Conservation (phyloP, 2,113 vertebrate species). For the Tachycineta bicolor region DNA sequence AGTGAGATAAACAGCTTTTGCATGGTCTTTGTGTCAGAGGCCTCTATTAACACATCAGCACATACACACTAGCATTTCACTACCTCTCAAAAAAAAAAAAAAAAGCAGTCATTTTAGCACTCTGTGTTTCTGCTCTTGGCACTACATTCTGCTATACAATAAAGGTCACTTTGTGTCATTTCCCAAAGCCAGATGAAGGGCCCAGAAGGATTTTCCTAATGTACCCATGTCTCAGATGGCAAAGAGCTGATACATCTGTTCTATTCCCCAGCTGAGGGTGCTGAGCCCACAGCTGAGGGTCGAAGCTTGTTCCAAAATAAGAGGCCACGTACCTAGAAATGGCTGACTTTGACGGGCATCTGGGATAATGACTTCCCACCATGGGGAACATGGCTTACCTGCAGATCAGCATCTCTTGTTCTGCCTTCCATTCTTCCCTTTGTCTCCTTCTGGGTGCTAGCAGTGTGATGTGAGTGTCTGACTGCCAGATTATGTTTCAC, state of each 20-base stretch:
- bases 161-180: neutral
- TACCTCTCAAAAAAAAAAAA: neutral
- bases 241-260: neutral
- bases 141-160: neutral
- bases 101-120: neutral
- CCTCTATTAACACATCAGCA: neutral
- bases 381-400: neutral
- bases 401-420: neutral
- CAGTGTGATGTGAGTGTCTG: neutral
- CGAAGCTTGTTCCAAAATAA: neutral
- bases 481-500: neutral
- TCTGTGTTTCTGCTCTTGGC: neutral
- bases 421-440: neutral
- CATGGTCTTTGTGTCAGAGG: neutral
- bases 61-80: neutral
- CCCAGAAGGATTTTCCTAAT: neutral
- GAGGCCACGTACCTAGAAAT: neutral
- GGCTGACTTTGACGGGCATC: neutral
- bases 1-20: neutral
- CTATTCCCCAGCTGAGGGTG: neutral
- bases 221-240: neutral
- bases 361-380: neutral
- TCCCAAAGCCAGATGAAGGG: neutral
- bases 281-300: fast-evolving
- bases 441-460: neutral